Conservation (phyloP, 2,797 vertebrate genomes). For the Sebastes steindachneri region DNA sequence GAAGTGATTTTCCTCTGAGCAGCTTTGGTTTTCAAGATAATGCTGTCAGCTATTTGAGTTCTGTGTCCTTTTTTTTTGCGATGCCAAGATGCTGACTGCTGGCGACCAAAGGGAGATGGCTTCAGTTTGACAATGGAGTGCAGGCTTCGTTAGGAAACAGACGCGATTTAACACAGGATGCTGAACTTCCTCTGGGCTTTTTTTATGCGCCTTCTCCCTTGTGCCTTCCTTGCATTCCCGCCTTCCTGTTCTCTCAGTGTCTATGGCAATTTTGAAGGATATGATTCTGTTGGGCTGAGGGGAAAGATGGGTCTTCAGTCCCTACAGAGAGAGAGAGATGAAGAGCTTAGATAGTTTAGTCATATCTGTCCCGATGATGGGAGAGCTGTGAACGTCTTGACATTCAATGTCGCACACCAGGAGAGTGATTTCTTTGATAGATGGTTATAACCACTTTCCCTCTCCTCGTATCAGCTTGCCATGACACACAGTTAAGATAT, state of each 20-base stretch:
- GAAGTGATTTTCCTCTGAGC: background rate
- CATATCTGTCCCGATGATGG: conserved; percentile 9
- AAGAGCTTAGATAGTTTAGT: background rate
- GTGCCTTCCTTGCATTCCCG: conserved; percentile 48
- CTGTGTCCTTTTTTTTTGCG: background rate
- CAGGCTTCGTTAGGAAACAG: conserved; percentile 79
- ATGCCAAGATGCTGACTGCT: conserved; percentile 1
- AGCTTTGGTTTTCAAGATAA: background rate
- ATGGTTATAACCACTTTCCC: background rate
- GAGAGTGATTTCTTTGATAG: background rate
- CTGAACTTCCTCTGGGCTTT: conserved; percentile 77
- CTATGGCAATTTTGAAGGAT: conserved; percentile 8
- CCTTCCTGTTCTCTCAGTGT: conserved; percentile 28
- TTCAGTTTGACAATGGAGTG: conserved; percentile 69
- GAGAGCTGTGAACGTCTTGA: background rate
- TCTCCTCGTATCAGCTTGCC: background rate
- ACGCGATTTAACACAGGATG: conserved; percentile 82
- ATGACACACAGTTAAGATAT: background rate
- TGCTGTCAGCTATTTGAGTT: background rate
- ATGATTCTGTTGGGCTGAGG: background rate
- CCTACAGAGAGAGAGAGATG: background rate
- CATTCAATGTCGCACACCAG: background rate
- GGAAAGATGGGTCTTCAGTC: background rate
- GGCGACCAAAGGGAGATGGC: conserved; percentile 58
- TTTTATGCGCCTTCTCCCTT: conserved; percentile 55